Evolutionary conservation across 2,888 invertebrate species (phyloP).

Genomic region (Agriopis marginaria): DNA sequence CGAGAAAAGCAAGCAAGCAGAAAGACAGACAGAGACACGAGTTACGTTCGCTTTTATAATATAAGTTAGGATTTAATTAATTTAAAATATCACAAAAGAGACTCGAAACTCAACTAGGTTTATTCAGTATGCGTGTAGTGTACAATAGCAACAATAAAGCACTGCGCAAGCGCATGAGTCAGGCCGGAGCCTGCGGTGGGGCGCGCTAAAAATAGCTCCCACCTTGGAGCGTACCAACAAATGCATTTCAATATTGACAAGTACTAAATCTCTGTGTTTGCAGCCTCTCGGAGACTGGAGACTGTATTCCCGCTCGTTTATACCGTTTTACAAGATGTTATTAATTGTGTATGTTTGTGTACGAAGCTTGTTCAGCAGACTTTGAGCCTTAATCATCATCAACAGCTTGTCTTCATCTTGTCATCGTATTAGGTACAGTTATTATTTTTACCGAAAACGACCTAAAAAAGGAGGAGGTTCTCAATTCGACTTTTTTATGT

Average conservation of each 20-base stretch:
- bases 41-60: too few relatives aligned
- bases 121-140: constrained; percentile 16
- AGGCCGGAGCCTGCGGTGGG: constrained; percentile 34
- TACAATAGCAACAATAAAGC: constrained; percentile 27
- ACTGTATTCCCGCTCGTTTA: not conserved
- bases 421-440: too few relatives aligned
- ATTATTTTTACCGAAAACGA: too few relatives aligned
- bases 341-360: not conserved
- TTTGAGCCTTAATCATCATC: too few relatives aligned
- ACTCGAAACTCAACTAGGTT: not conserved
- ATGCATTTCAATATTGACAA: constrained; percentile 43
- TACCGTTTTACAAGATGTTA: constrained; percentile 1
- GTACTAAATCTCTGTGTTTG: constrained; percentile 24
- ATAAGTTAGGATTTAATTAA: too few relatives aligned
- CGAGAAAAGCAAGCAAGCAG: not conserved
- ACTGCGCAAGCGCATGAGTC: constrained; percentile 28
- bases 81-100: not conserved
- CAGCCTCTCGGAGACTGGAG: constrained; percentile 3
- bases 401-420: too few relatives aligned
- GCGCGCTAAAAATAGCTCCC: constrained; percentile 41
- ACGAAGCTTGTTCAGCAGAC: not conserved
- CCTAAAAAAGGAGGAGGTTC: too few relatives aligned
- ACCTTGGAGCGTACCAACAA: constrained; percentile 34
- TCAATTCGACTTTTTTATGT: too few relatives aligned
- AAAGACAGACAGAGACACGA: too few relatives aligned